Percentiles rank a stretch among this genome's conserved stretches.
Evolutionary conservation across 1,140 invertebrate species (phyloP).

Genomic region (Hermatobates lingyangjiaoensis): DNA sequence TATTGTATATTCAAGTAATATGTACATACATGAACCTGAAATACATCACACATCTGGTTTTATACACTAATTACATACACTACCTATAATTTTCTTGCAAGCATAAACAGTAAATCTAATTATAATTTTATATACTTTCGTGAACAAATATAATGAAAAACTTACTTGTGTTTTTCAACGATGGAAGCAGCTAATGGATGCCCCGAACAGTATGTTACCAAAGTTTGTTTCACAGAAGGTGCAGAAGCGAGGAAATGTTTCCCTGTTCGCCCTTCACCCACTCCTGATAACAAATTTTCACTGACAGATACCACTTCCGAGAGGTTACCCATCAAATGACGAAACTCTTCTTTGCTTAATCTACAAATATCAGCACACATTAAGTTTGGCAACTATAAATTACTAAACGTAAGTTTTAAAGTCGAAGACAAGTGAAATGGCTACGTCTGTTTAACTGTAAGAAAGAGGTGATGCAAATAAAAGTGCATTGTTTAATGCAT

Average conservation of each 20-base stretch:
- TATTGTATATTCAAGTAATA: no score
- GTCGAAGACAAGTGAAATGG: not conserved
- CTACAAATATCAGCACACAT: conserved; percentile 33
- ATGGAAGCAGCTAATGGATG: conserved; percentile 85
- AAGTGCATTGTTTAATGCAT: not conserved
- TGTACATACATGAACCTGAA: no score
- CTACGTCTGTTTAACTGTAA: not conserved
- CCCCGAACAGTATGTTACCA: conserved; percentile 71
- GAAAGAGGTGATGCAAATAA: not conserved
- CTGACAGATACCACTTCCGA: conserved; percentile 68
- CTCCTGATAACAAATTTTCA: conserved; percentile 49
- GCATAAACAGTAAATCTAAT: no score
- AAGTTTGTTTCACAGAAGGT: conserved; percentile 64
- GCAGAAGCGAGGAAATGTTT: conserved; percentile 78
- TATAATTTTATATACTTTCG: no score
- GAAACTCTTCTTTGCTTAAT: conserved; percentile 65
- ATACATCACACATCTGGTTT: no score
- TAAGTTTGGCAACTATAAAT: conserved; percentile 1
- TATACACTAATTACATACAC: no score
- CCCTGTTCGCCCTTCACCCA: conserved; percentile 75
- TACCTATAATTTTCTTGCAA: no score
- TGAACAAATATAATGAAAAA: no score
- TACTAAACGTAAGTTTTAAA: not conserved
- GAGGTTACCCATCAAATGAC: conserved; percentile 70
- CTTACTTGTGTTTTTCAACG: conserved; percentile 74